Evolutionary conservation across 1,140 invertebrate genomes (phyloP).

Genomic region (Pseudomyrmex gracilis): DNA sequence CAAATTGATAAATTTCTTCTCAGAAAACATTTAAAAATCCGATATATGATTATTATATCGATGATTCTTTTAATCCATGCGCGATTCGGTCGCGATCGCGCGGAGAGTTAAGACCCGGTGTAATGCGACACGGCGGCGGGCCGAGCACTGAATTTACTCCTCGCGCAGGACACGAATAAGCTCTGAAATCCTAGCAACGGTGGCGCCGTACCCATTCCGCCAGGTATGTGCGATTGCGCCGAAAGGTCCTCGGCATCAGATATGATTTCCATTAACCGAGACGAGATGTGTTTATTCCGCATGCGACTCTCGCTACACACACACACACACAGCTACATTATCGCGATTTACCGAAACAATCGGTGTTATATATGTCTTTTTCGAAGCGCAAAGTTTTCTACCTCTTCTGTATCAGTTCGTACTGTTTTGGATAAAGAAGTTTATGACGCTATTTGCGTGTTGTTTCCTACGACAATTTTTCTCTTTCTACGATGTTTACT

Average conservation of each 20-base stretch:
- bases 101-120: background rate
- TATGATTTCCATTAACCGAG: conserved; percentile 42
- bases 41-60: background rate
- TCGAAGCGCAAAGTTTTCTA: background rate
- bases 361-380: conserved; percentile 2
- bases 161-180: conserved; percentile 56
- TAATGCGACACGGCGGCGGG: conserved; percentile 63
- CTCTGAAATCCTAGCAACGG: conserved; percentile 52
- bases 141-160: conserved; percentile 63
- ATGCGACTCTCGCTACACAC: conserved; percentile 15
- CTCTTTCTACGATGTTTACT: background rate
- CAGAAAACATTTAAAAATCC: background rate
- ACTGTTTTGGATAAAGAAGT: conserved; percentile 27
- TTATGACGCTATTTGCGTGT: conserved; percentile 25
- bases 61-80: background rate
- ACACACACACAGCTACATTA: conserved; percentile 31
- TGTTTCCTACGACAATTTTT: conserved; percentile 32
- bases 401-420: conserved; percentile 7
- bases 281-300: conserved; percentile 48
- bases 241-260: conserved; percentile 48
- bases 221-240: conserved; percentile 68
- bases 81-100: conserved; percentile 1
- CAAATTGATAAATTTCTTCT: background rate
- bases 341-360: conserved; percentile 49
- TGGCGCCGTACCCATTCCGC: conserved; percentile 64